A percentile compares a stretch with the other conserved stretches of the same genome.
These are phyloP conservation scores for Lamellibrachia satsuma DNA, from an alignment of 2,888 invertebrate genomes.

Conservation along the genomic window DNA sequence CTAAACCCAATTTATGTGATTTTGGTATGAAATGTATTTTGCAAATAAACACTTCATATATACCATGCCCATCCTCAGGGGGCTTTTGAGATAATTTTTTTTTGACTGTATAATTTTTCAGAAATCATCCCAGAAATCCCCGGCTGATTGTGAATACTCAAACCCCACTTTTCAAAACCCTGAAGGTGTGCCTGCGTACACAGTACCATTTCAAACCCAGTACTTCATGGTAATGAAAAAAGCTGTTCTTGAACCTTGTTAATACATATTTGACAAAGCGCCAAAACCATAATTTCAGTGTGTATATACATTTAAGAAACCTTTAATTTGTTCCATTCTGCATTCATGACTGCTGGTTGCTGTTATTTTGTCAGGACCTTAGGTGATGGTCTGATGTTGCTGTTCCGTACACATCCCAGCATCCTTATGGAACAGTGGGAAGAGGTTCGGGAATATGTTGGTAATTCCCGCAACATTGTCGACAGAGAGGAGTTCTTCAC, in stretches of 20 bases:
- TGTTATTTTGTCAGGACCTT: conserved; percentile 47
- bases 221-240: too few species aligned
- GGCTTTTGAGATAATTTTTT: too few species aligned
- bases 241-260: too few species aligned
- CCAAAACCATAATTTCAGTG: not conserved
- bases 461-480: conserved; percentile 49
- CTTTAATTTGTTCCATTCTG: not conserved
- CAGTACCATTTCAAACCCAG: not conserved
- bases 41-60: too few species aligned
- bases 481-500: conserved; percentile 53
- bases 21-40: too few species aligned
- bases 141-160: too few species aligned
- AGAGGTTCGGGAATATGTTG: conserved; percentile 55
- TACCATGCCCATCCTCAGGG: too few species aligned
- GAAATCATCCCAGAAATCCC: too few species aligned
- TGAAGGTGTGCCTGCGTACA: not conserved
- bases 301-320: not conserved
- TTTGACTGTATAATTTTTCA: too few species aligned
- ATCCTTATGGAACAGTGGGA: conserved; percentile 48
- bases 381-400: conserved; percentile 47
- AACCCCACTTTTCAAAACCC: too few species aligned
- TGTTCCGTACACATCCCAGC: conserved; percentile 51
- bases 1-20: not conserved
- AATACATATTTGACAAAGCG: not conserved
- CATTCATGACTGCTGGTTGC: not conserved